Percentiles rank a stretch among this genome's conserved stretches.
Conservation (phyloP, 2,888 invertebrate genomes). For the Choristoneura rosaceana region DNA sequence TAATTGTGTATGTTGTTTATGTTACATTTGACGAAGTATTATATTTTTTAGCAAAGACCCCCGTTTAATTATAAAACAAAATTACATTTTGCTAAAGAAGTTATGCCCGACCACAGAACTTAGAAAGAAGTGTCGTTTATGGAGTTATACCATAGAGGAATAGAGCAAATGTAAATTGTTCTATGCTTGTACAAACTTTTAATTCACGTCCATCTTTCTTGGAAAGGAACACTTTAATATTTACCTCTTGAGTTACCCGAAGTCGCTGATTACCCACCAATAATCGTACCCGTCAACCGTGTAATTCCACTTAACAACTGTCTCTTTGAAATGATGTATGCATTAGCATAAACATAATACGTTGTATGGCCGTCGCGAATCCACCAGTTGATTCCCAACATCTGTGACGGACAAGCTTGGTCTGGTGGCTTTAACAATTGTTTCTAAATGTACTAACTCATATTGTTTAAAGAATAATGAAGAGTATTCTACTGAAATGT, state of each 20-base stretch:
- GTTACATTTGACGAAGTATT: not conserved
- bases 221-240: not conserved
- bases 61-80: not conserved
- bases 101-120: no score
- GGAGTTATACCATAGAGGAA: no score
- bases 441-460: constrained; percentile 11
- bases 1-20: no score
- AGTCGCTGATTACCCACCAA: constrained; percentile 7
- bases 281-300: constrained; percentile 25
- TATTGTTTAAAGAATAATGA: constrained; percentile 3
- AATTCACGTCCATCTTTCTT: not conserved
- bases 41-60: not conserved
- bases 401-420: constrained; percentile 8
- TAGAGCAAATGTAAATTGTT: no score
- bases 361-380: constrained; percentile 17
- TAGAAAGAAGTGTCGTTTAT: not conserved
- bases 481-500: not conserved
- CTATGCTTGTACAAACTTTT: no score
- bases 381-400: constrained; percentile 5
- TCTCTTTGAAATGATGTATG: constrained; percentile 4
- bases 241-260: not conserved
- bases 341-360: constrained; percentile 1
- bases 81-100: not conserved
- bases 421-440: not conserved
- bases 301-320: constrained; percentile 33